Evolutionary conservation across 2,888 invertebrate species (phyloP).

Genomic region (Cheilosia soror): DNA sequence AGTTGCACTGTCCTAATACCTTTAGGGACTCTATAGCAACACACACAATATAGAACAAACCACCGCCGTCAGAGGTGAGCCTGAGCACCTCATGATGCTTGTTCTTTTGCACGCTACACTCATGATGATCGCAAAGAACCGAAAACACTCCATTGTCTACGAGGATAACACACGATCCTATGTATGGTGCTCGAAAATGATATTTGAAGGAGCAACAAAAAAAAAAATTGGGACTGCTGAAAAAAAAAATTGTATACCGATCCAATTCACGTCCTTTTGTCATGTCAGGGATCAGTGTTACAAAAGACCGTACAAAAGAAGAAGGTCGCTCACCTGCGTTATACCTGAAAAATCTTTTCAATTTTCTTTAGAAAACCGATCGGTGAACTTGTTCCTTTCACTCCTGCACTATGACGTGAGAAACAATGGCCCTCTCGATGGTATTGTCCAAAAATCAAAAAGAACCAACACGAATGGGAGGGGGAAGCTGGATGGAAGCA

Average conservation of each 20-base stretch:
- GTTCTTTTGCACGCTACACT: constrained; percentile 64
- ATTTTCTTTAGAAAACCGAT: constrained; percentile 58
- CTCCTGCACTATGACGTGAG: constrained; percentile 22
- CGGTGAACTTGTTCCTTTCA: constrained; percentile 60
- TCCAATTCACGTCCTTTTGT: constrained; percentile 68
- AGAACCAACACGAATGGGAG: constrained; percentile 16
- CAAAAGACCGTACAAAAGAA: constrained; percentile 41
- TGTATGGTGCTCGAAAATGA: constrained; percentile 46
- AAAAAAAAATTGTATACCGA: constrained; percentile 30
- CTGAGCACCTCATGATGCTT: constrained; percentile 50
- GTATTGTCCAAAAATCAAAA: constrained; percentile 63
- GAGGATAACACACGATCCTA: constrained; percentile 39
- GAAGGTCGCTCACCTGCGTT: constrained; percentile 71
- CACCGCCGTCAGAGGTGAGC: constrained; percentile 40
- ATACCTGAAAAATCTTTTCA: constrained; percentile 62
- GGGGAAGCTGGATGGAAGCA: background rate
- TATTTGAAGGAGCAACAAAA: constrained; percentile 34
- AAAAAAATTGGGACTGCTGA: background rate
- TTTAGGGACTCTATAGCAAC: constrained; percentile 1
- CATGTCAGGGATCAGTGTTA: constrained; percentile 59
- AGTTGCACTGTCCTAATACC: constrained; percentile 13
- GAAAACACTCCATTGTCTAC: constrained; percentile 64
- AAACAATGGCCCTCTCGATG: constrained; percentile 47
- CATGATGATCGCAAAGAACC: constrained; percentile 54
- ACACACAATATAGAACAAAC: constrained; percentile 50